phyloP scores from a whole-genome alignment of 2,797 vertebrate species.

The Dermochelys coriacea region DNA sequence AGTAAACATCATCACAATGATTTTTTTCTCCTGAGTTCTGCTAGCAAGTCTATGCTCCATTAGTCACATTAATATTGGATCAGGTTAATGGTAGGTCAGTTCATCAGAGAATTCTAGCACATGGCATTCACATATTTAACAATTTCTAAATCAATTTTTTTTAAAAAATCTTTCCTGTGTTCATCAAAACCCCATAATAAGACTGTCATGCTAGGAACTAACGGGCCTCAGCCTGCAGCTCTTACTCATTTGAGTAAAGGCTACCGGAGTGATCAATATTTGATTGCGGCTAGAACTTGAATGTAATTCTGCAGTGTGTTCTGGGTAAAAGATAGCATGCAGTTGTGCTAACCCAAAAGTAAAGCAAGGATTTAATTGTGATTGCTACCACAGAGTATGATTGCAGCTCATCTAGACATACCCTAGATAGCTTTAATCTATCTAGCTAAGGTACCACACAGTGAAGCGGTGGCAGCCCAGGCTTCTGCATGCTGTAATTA shows the following conservation, averaged over 20 bases:
- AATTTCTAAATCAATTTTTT: neutral
- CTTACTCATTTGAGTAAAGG: neutral
- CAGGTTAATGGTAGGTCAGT: neutral
- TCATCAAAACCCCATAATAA: neutral
- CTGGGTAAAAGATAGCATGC: accelerated
- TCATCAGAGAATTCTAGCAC: slow-evolving; percentile 17
- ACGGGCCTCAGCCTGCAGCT: neutral
- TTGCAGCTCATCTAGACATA: neutral
- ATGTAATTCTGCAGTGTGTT: neutral
- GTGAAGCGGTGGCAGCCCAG: neutral
- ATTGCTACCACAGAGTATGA: neutral
- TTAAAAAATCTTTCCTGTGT: accelerated
- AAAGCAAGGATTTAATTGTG: neutral
- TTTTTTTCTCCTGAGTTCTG: neutral
- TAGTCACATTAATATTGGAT: slow-evolving; percentile 4
- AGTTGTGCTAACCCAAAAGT: neutral
- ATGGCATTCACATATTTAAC: neutral
- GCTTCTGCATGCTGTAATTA: neutral
- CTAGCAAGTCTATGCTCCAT: neutral
- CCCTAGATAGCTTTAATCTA: neutral
- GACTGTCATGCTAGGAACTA: neutral
- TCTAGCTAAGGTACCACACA: neutral
- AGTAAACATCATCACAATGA: neutral
- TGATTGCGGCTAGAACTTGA: neutral
- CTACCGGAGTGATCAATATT: neutral